Conservation (phyloP, 2,888 invertebrate genomes). For the Macrosiphum euphorbiae region DNA sequence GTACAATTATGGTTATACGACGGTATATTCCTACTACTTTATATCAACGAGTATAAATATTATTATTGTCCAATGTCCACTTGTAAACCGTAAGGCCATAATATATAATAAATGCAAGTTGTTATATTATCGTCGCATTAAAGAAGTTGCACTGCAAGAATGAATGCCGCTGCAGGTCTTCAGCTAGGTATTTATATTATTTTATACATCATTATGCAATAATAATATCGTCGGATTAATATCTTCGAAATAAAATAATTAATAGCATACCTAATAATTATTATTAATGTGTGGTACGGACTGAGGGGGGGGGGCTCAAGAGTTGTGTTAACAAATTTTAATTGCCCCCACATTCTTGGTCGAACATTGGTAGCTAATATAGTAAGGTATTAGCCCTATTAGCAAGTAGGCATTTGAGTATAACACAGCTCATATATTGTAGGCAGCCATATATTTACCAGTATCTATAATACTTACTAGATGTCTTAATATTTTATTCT, state of each 20-base stretch:
- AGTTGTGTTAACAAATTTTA: background rate
- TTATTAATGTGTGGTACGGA: background rate
- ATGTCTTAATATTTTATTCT: background rate
- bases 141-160: background rate
- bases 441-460: background rate
- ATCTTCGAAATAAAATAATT: background rate
- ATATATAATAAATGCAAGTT: background rate
- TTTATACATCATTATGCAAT: background rate
- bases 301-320: background rate
- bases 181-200: background rate
- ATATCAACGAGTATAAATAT: background rate
- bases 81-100: background rate
- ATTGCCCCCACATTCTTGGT: background rate
- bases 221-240: background rate
- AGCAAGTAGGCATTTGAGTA: too few species aligned
- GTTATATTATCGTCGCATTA: background rate
- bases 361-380: background rate
- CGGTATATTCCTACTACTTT: background rate
- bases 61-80: background rate
- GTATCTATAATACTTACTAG: background rate
- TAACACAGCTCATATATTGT: background rate
- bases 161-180: background rate
- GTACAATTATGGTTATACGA: background rate
- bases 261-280: background rate
- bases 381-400: too few species aligned